Evolutionary conservation across 2,888 invertebrate species (phyloP).

Genomic region (Lasioglossum lativentre): DNA sequence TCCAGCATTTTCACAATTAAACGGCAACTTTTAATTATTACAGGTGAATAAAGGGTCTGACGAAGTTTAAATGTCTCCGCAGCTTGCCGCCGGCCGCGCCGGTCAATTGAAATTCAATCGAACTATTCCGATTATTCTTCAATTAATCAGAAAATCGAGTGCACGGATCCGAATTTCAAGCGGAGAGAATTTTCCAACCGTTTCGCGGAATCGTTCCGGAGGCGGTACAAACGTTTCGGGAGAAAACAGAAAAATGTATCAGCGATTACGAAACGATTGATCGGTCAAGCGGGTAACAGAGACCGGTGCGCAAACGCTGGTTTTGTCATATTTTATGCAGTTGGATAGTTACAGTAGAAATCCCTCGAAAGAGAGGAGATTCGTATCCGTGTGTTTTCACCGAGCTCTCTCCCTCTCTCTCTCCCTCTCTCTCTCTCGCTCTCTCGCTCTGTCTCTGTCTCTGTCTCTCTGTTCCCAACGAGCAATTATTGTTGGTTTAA

Average conservation of each 20-base stretch:
- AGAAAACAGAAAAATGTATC: not conserved
- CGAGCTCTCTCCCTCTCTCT: too few relatives aligned
- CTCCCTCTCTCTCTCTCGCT: too few relatives aligned
- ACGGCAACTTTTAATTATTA: not conserved
- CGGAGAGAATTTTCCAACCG: not conserved
- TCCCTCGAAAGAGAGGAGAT: not conserved
- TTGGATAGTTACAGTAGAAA: not conserved
- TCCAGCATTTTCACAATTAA: not conserved
- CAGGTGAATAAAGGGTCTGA: not conserved
- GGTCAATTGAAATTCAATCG: not conserved
- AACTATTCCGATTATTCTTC: not conserved
- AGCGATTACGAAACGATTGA: not conserved
- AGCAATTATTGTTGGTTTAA: conserved; percentile 25
- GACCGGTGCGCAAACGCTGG: not conserved
- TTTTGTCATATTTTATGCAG: conserved; percentile 5
- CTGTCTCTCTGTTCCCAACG: not conserved
- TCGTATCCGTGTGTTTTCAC: not conserved
- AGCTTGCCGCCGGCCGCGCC: too few relatives aligned
- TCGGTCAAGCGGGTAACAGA: not conserved
- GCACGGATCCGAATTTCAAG: too few relatives aligned
- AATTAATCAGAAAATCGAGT: too few relatives aligned
- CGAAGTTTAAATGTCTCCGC: not conserved
- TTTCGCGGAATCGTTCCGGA: not conserved
- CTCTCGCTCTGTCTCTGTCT: too few relatives aligned
- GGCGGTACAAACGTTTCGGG: not conserved